Evolutionary conservation across 2,888 invertebrate genomes (phyloP), one percentile per base, ranked within the genome.

Genomic region (Idaea dimidiata): DNA sequence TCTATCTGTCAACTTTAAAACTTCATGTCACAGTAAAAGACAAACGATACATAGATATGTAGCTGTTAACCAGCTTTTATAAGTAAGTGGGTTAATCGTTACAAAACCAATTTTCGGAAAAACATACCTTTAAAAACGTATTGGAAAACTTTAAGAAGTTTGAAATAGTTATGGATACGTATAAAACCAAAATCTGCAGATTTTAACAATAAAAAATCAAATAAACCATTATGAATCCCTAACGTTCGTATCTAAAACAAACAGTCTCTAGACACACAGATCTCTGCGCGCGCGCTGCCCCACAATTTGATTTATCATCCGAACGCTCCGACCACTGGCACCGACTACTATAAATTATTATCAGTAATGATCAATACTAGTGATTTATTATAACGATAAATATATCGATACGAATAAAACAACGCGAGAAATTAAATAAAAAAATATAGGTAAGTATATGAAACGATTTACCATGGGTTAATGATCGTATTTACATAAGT

Each of bases 331-430:
- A 71, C 72, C 78, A 74, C 76, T 74, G 78, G 76, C 73, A 71
- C 77, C 79, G 78, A 83, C 82, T 83, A 83, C 87, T 84, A 89
- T 90, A 89, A 89, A 89, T 90, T 86, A 89, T 83, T 82, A 83
- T 84, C 84, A 79, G 88, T 88, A 89, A 89, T 88, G 89, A 89
- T 88, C 88, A 80, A 78, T 78, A 75, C 80, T 71, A 75, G 75
- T 89, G 90, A 91, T 91, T 90, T 89, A 91, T 90, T 77, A 77
- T 80, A 78, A 80, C 84, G 80, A 87, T 87, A 85, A 85, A 89
- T 86, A 88, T 84, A 88, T 87, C 86, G 81, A 84, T 84, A 79
- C 76, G 76, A 77, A 82, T 82, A 81, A 81, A 80, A 82, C 79
- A 82, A 70, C 72, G 70, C 74, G 66, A 72, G 73, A 82, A 79